Evolutionary conservation across 2,797 vertebrate genomes (phyloP).

Genomic region (Gymnothorax reevesii): DNA sequence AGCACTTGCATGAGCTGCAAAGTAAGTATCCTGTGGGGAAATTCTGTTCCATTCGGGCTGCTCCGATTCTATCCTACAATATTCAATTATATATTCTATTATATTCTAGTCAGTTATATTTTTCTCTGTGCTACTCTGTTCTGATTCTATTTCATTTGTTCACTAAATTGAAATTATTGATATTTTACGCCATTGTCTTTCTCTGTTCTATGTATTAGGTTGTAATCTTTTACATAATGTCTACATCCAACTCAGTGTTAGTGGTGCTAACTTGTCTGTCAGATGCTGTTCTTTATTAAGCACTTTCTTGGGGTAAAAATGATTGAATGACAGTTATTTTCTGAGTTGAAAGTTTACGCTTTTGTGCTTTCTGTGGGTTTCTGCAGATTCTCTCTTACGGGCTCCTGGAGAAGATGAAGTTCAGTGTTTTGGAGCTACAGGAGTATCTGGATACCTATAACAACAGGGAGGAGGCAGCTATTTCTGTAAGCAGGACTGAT

Average conservation of each 20-base stretch:
- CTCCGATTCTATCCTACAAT: no score
- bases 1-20: no score
- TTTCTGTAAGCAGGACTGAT: slow-evolving; percentile 75
- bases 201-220: not conserved
- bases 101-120: not conserved
- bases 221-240: no score
- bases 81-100: no score
- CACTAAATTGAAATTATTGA: no score
- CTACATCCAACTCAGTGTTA: no score
- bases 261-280: not conserved
- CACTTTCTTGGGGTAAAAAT: not conserved
- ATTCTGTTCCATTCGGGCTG: no score
- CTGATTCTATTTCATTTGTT: not conserved
- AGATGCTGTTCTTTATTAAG: not conserved
- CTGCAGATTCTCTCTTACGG: slow-evolving; percentile 93
- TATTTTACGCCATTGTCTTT: no score
- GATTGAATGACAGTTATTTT: not conserved
- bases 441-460: slow-evolving; percentile 97
- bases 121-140: not conserved
- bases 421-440: slow-evolving; percentile 94
- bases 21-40: no score
- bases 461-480: slow-evolving; percentile 88
- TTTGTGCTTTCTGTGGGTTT: not conserved
- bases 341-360: not conserved
- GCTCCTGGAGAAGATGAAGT: slow-evolving; percentile 96